These are phyloP conservation scores for Galago senegalensis DNA, from an alignment of 2,797 vertebrate genomes.

Conservation along the genomic window DNA sequence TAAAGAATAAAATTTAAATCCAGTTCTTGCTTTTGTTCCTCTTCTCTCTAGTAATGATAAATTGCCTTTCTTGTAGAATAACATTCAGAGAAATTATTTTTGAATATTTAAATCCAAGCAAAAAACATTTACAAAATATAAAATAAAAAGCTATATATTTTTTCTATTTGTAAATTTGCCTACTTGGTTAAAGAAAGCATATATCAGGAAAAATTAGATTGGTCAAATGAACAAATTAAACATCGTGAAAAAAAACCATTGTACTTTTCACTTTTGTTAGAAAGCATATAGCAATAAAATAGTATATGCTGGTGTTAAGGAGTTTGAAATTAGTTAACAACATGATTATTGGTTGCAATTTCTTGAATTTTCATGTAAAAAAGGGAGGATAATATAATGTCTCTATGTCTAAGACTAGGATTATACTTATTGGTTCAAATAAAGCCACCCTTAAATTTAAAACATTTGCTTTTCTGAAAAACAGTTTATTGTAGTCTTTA, in stretches of 20 bases:
- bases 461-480: background rate
- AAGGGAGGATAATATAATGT: background rate
- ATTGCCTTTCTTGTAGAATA: background rate
- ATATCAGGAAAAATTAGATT: slow-evolving; percentile 30
- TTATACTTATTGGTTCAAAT: background rate
- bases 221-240: background rate
- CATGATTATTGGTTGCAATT: background rate
- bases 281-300: background rate
- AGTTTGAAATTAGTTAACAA: slow-evolving; percentile 17
- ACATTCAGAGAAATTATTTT: slow-evolving; percentile 1
- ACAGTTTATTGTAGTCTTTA: too few relatives aligned
- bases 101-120: background rate
- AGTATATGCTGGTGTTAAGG: background rate
- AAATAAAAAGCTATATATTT: background rate
- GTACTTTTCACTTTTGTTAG: background rate
- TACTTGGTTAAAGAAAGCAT: background rate
- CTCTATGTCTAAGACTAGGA: background rate
- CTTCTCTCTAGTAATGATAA: background rate
- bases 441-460: background rate
- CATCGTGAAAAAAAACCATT: background rate
- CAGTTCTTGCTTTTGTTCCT: background rate
- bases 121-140: background rate
- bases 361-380: background rate
- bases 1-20: background rate
- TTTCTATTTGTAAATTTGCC: background rate